Base-by-base conservation (phyloP, 2,797 vertebrate genomes). In the Nyctibius grandis region DNA sequence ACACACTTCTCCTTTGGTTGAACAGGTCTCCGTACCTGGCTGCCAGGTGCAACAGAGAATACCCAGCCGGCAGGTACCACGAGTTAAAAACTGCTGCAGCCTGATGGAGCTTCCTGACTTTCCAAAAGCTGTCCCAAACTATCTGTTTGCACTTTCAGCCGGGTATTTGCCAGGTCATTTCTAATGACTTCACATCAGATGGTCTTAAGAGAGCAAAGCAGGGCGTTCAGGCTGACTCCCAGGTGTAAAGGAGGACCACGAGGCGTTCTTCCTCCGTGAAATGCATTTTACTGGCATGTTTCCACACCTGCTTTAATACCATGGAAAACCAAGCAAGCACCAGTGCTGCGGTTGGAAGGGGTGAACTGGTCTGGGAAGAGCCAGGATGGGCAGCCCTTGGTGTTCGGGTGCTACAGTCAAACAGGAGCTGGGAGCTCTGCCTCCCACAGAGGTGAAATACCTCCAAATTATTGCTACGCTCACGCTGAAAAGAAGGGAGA, bases 331-430 rank as follows among this genome's bases (percentile, higher is more conserved):
- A 40, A 61, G 40, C n/a, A 53, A 67, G 31, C 9, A 25, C 53
- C 7, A 2, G 44, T 36, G 38, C 38, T 3, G 1, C 0, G 0
- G 59, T 6, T 59, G 38, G 47, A 67, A 38, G 15, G 23, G 33
- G 15, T 29, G 45, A 59, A 9, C 29, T n/a, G 76, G 18, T 36
- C 50, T 73, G 67, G 38, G 53, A 57, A 65, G 28, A 74, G 51
- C 16, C 29, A 42, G 60, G 17, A 21, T 6, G n/a, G 53, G 40
- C 42, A 74, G 53, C 19, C n/a, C n/a, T 63, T 0, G 1, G 64
- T 3, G 2, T 34, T 19, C 0, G 7, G 59, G 40, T 67, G 21
- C 47, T 40, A 21, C 13, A 45, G 53, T 33, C 21, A 57, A 44
- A 73, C 0, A 6, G 42, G 42, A 70, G 42, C 34, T 48, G 65